Evolutionary conservation across 2,888 invertebrate species (phyloP).

Genomic region (Dynastes tityus): DNA sequence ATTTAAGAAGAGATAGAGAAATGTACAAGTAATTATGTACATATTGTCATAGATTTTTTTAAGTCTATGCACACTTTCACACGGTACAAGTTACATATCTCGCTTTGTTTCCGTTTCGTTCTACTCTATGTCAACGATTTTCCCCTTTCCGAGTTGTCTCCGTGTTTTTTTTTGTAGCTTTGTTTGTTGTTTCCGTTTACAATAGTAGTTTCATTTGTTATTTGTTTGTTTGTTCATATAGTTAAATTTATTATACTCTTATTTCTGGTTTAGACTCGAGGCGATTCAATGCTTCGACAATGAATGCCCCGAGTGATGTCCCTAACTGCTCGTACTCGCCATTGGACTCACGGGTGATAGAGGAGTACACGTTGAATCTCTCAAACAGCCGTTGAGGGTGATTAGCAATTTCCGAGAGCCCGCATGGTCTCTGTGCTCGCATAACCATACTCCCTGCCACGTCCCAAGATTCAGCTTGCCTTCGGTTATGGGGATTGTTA

Average conservation of each 20-base stretch:
- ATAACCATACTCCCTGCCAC: slow-evolving; percentile 99
- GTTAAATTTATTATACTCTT: slow-evolving; percentile 41
- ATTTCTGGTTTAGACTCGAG: slow-evolving; percentile 65
- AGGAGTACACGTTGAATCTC: slow-evolving; percentile 89
- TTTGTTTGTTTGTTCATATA: slow-evolving; percentile 41
- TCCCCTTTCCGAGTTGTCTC: neutral
- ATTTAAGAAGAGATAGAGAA: slow-evolving; percentile 62
- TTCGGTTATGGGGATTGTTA: slow-evolving; percentile 96
- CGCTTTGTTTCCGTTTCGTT: neutral
- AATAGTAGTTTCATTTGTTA: slow-evolving; percentile 18
- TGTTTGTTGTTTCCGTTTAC: slow-evolving; percentile 18
- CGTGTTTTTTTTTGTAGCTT: neutral
- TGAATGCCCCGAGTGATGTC: slow-evolving; percentile 75
- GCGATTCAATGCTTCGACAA: slow-evolving; percentile 70
- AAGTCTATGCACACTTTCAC: slow-evolving; percentile 63
- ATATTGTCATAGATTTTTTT: slow-evolving; percentile 70
- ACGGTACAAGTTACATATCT: slow-evolving; percentile 32
- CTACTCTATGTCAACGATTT: neutral
- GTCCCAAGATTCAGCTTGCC: slow-evolving; percentile 96
- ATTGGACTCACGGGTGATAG: slow-evolving; percentile 88
- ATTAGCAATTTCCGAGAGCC: slow-evolving; percentile 90
- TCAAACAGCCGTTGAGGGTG: slow-evolving; percentile 91
- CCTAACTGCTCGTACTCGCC: slow-evolving; percentile 95
- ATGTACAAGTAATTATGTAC: slow-evolving; percentile 69
- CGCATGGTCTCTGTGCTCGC: slow-evolving; percentile 97